These are phyloP conservation scores for Muschampia plurimacula DNA, from an alignment of 2,888 invertebrate species.

Conservation along the genomic window DNA sequence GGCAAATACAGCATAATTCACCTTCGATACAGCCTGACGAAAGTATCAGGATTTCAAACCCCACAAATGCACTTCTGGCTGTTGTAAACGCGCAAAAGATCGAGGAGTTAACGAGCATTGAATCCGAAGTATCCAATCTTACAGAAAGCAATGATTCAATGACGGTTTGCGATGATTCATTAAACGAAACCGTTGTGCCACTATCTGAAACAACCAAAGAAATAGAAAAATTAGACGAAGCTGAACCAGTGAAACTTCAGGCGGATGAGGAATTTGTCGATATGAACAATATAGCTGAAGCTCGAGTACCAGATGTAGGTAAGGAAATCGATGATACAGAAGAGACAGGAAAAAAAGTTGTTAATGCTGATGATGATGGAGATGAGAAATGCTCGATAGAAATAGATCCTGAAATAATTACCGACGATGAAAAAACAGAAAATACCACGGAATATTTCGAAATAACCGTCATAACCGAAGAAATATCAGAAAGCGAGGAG, in stretches of 20 bases:
- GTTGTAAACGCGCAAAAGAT: constrained; percentile 36
- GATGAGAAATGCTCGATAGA: constrained; percentile 35
- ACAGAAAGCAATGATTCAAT: constrained; percentile 37
- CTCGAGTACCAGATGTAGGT: constrained; percentile 36
- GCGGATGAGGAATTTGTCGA: constrained; percentile 13
- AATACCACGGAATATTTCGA: constrained; percentile 56
- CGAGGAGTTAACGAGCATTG: constrained; percentile 25
- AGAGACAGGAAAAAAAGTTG: not conserved
- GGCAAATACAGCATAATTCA: constrained; percentile 46
- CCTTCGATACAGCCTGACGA: constrained; percentile 42
- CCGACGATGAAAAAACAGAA: constrained; percentile 13
- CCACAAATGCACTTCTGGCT: constrained; percentile 33
- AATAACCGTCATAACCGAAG: constrained; percentile 69
- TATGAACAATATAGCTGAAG: constrained; percentile 28
- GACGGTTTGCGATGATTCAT: not conserved
- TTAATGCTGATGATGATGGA: constrained; percentile 39
- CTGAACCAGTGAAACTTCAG: constrained; percentile 15
- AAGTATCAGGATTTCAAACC: constrained; percentile 32
- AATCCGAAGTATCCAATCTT: constrained; percentile 20
- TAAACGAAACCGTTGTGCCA: not conserved
- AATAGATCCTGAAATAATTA: constrained; percentile 45
- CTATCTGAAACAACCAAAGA: not conserved
- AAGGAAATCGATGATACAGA: constrained; percentile 28
- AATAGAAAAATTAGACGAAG: not conserved
- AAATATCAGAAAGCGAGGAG: constrained; percentile 65